Evolutionary conservation across 2,888 invertebrate genomes (phyloP).

Genomic region (Agrochola lychnidis): DNA sequence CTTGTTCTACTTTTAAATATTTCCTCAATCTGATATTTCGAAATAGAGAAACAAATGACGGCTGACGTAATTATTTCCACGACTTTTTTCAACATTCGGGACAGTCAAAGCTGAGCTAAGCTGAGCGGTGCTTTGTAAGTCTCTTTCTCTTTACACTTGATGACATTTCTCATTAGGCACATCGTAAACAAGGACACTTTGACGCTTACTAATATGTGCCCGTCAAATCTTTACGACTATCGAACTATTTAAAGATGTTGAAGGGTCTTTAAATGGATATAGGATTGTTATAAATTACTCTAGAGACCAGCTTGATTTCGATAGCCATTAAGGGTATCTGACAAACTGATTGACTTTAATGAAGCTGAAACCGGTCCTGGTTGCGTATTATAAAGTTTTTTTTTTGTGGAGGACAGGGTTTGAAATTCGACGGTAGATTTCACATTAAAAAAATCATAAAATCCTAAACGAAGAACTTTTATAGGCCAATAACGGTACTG

Average conservation of each 20-base stretch:
- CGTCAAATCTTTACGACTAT: slow-evolving; percentile 84
- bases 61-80: slow-evolving; percentile 69
- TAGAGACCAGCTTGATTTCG: slow-evolving; percentile 70
- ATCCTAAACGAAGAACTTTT: slow-evolving; percentile 17
- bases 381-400: background rate
- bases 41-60: slow-evolving; percentile 52
- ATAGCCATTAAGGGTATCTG: slow-evolving; percentile 67
- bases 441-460: slow-evolving; percentile 15
- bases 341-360: slow-evolving; percentile 48
- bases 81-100: slow-evolving; percentile 65
- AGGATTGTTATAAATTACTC: slow-evolving; percentile 76
- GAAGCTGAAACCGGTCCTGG: background rate
- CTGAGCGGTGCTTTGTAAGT: slow-evolving; percentile 77
- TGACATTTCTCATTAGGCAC: slow-evolving; percentile 85
- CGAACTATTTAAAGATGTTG: slow-evolving; percentile 79
- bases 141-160: slow-evolving; percentile 77
- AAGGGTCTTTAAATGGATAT: slow-evolving; percentile 72
- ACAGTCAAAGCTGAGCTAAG: slow-evolving; percentile 60
- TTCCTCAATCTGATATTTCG: slow-evolving; percentile 9
- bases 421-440: background rate
- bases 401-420: background rate
- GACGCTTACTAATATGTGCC: slow-evolving; percentile 85
- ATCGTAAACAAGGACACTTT: slow-evolving; percentile 86
- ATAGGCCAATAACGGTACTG: slow-evolving; percentile 26
- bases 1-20: slow-evolving; percentile 19